Conservation (phyloP, 1,140 invertebrate genomes). For the Choristoneura fumiferana region DNA sequence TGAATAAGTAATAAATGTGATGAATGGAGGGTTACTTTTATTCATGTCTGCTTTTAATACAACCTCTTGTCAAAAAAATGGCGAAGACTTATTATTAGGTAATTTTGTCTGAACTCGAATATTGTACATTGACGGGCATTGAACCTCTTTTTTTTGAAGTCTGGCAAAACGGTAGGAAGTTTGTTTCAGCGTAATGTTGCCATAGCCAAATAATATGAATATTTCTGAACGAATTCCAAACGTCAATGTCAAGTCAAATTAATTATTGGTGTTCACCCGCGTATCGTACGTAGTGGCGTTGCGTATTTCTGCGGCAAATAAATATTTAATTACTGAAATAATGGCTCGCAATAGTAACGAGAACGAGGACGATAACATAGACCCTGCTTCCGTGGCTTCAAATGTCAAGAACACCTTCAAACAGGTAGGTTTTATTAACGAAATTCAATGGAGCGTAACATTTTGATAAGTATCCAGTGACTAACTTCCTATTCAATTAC, state of each 20-base stretch:
- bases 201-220: background rate
- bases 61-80: too few relatives aligned
- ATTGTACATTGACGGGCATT: too few relatives aligned
- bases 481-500: background rate
- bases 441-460: background rate
- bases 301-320: background rate
- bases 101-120: too few relatives aligned
- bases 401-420: slow-evolving; percentile 41
- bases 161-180: too few relatives aligned
- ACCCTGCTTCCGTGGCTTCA: slow-evolving; percentile 46
- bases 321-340: slow-evolving; percentile 4
- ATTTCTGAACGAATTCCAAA: slow-evolving; percentile 8
- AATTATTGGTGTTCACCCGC: too few relatives aligned
- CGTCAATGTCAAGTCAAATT: slow-evolving; percentile 4
- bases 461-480: background rate
- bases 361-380: slow-evolving; percentile 49
- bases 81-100: too few relatives aligned
- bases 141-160: too few relatives aligned
- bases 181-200: too few relatives aligned
- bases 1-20: slow-evolving; percentile 21
- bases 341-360: slow-evolving; percentile 56
- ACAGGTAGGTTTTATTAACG: slow-evolving; percentile 11
- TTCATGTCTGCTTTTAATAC: too few relatives aligned
- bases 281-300: background rate
- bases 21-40: too few relatives aligned